A percentile compares a stretch with the other conserved stretches of the same genome.
Conservation (phyloP, 1,140 invertebrate genomes). For the Drosophila hydei region DNA sequence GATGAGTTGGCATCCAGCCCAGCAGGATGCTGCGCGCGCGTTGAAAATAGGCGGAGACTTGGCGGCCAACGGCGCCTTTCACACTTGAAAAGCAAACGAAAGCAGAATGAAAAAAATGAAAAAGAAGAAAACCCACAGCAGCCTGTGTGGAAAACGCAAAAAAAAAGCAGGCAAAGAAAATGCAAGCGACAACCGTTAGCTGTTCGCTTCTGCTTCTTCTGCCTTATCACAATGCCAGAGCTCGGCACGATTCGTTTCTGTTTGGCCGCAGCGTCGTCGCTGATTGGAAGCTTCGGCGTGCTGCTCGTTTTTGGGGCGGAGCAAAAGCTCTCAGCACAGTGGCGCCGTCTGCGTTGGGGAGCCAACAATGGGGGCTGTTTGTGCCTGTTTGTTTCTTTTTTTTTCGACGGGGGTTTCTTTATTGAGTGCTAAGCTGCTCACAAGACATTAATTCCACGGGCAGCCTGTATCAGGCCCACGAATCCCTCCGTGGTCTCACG, state of each 20-base stretch:
- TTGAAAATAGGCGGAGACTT: constrained; percentile 83
- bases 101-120: constrained; percentile 22
- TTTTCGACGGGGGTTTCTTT: constrained; percentile 26
- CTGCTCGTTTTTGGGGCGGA: constrained; percentile 73
- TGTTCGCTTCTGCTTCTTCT: constrained; percentile 30
- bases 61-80: constrained; percentile 46
- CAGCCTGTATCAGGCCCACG: constrained; percentile 86
- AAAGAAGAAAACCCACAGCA: constrained; percentile 2
- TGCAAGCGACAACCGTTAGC: constrained; percentile 23
- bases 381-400: background rate
- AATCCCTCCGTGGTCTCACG: constrained; percentile 89
- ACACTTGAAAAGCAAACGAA: constrained; percentile 49
- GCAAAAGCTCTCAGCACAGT: constrained; percentile 67
- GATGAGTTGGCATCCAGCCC: constrained; percentile 37
- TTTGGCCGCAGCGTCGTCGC: constrained; percentile 44
- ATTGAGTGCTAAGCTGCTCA: constrained; percentile 41
- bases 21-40: constrained; percentile 78
- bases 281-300: constrained; percentile 75
- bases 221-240: constrained; percentile 41
- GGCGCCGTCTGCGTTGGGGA: constrained; percentile 44
- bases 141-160: constrained; percentile 28
- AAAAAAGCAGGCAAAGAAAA: constrained; percentile 42
- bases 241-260: constrained; percentile 45
- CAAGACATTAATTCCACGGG: constrained; percentile 71
- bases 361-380: constrained; percentile 35